Evolutionary conservation across 2,113 vertebrate genomes (phyloP).

Genomic region (Acinonyx jubatus): DNA sequence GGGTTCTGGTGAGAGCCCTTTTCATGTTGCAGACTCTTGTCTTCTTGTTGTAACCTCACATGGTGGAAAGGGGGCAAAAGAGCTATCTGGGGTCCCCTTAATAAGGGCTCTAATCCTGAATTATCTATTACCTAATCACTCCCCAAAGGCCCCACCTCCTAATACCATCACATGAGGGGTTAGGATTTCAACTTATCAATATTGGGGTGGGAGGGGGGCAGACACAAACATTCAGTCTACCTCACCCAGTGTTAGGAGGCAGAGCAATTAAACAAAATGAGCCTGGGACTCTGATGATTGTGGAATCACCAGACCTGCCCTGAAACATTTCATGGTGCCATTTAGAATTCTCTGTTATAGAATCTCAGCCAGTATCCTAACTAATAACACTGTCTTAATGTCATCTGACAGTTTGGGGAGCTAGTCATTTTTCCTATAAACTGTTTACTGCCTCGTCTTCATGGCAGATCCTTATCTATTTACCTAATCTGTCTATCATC

Average conservation of each 20-base stretch:
- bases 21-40: not conserved
- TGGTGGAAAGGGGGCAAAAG: not conserved
- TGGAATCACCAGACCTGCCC: not conserved
- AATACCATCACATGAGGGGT: not conserved
- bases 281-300: not conserved
- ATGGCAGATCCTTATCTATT: not conserved
- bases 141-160: not conserved
- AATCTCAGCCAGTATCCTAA: not conserved
- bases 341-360: not conserved
- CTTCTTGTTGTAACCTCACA: not conserved
- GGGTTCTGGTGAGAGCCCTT: not conserved
- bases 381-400: not conserved
- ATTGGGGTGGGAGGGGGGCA: not conserved
- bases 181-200: not conserved
- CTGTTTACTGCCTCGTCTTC: not conserved
- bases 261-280: not conserved
- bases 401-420: not conserved
- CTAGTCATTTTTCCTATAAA: not conserved
- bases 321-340: not conserved
- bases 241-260: not conserved
- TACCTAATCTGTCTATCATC: not conserved
- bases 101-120: not conserved
- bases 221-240: not conserved
- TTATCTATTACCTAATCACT: not conserved
- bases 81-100: not conserved